These are phyloP conservation scores for Acipenser oxyrinchus DNA, from an alignment of 2,797 vertebrate species.

Conservation along the genomic window DNA sequence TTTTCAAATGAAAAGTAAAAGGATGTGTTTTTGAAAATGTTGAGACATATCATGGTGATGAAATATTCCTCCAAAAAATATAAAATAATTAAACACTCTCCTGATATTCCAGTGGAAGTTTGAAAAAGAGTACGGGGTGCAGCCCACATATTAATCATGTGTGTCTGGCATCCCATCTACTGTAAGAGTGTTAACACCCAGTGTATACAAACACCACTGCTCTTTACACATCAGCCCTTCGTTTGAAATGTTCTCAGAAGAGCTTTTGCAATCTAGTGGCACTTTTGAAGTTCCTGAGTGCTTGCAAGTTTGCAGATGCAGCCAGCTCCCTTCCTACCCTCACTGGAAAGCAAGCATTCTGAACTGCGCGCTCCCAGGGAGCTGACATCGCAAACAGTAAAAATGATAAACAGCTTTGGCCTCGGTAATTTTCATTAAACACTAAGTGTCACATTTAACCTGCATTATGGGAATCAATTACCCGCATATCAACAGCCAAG, in stretches of 20 bases:
- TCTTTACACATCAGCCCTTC: slow-evolving; percentile 25
- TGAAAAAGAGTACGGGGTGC: too few relatives aligned
- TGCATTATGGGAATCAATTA: slow-evolving; percentile 85
- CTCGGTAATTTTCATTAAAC: slow-evolving; percentile 83
- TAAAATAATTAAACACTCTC: too few relatives aligned
- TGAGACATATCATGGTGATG: too few relatives aligned
- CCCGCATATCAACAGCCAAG: slow-evolving; percentile 75
- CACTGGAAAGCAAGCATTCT: slow-evolving; percentile 9
- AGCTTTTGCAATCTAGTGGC: not conserved
- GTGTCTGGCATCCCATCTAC: not conserved
- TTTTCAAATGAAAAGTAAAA: too few relatives aligned
- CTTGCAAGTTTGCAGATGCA: not conserved
- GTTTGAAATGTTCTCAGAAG: not conserved
- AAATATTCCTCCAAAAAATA: too few relatives aligned
- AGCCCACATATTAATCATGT: too few relatives aligned
- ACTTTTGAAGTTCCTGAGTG: not conserved
- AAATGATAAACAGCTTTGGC: slow-evolving; percentile 83
- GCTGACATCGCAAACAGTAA: slow-evolving; percentile 62
- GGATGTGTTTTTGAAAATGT: too few relatives aligned
- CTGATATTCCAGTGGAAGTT: too few relatives aligned
- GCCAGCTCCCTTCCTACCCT: not conserved
- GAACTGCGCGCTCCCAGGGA: slow-evolving; percentile 54
- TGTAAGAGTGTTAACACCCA: not conserved
- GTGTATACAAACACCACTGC: slow-evolving; percentile 17
- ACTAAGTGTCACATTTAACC: slow-evolving; percentile 89